Conservation (phyloP, 2,888 invertebrate genomes). For the Morinoia aosen region DNA sequence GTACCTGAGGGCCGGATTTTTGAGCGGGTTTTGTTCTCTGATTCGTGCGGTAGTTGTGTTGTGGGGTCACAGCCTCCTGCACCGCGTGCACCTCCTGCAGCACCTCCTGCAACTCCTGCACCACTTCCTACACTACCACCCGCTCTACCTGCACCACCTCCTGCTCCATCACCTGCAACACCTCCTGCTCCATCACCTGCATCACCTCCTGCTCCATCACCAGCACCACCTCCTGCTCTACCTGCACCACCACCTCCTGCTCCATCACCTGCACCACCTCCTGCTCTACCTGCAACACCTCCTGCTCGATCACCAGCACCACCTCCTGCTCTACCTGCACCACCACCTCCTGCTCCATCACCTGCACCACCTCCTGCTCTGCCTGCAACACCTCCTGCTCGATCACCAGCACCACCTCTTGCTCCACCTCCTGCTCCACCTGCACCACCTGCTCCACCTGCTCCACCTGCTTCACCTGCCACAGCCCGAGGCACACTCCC, state of each 20-base stretch:
- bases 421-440: too few relatives aligned
- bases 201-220: not conserved
- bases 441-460: too few relatives aligned
- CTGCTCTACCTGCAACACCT: not conserved
- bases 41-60: not conserved
- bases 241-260: not conserved
- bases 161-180: not conserved
- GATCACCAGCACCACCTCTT: not conserved
- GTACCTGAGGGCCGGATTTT: conserved; percentile 19
- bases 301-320: not conserved
- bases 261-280: not conserved
- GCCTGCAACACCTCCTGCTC: not conserved
- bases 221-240: not conserved
- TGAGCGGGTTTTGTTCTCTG: conserved; percentile 23
- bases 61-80: not conserved
- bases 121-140: too few relatives aligned
- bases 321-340: not conserved
- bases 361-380: not conserved
- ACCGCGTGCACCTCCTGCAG: not conserved
- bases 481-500: not conserved
- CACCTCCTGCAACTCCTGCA: not conserved
- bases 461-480: not conserved
- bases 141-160: not conserved
- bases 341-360: not conserved
- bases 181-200: not conserved